Conservation (phyloP, 64 coral and sea anemone species). For the Astreopora myriophthalma region DNA sequence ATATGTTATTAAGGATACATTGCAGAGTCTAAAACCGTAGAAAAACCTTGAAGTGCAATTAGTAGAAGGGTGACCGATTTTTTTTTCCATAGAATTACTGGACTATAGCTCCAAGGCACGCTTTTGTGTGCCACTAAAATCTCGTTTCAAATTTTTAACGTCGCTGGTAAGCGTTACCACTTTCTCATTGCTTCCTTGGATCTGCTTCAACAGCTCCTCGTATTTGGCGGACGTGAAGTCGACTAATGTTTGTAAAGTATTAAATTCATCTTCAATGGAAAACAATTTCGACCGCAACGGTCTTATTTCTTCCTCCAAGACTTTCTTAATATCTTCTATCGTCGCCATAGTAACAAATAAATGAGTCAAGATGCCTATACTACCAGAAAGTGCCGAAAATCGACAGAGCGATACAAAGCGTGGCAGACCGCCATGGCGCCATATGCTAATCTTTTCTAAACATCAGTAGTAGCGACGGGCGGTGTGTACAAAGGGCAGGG, state of each 20-base stretch:
- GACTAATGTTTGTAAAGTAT: background rate
- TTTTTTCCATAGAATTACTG: too few species aligned
- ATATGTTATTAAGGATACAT: too few species aligned
- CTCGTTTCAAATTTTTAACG: background rate
- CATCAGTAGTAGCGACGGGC: conserved; percentile 68
- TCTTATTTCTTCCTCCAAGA: background rate
- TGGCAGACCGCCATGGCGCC: background rate
- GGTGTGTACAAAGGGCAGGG: conserved; percentile 63
- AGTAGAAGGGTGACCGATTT: too few species aligned
- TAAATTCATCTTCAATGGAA: background rate
- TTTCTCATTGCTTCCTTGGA: background rate
- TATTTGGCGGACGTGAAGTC: background rate
- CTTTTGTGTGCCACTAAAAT: background rate
- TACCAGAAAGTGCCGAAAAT: background rate
- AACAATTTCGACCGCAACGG: background rate
- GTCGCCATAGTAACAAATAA: background rate
- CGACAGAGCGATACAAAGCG: background rate
- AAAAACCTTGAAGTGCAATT: too few species aligned
- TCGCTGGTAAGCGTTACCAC: background rate
- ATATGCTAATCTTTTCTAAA: too few species aligned
- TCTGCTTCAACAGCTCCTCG: background rate
- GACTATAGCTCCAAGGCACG: background rate
- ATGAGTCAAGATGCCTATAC: background rate
- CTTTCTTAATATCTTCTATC: background rate
- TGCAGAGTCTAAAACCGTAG: too few species aligned